Evolutionary conservation across 2,113 vertebrate species (phyloP), one percentile per base, ranked within the genome.

Genomic region (Ramphastos sulfuratus): DNA sequence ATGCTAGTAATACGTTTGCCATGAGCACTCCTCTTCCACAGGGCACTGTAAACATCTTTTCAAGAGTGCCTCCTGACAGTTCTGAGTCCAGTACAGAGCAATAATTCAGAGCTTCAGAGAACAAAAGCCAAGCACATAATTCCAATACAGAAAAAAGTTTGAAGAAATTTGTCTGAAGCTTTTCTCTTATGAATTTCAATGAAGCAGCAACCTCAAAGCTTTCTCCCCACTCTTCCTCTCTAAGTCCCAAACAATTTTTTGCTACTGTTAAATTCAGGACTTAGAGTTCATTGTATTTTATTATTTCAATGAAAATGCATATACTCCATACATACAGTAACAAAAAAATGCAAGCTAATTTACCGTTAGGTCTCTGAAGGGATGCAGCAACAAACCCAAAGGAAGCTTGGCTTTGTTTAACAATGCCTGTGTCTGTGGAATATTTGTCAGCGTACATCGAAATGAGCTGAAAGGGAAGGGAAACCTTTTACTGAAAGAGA

Each of bases 361-460:
- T 98, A 99, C 99, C 97, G 98, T 98, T 74, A 99, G 89, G 96
- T 99, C 99, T 98, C 99, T 98, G 97, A 99, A 99, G 58, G 99
- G 99, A 97, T 99, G 99, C 27, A 99, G 97, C 61, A 99, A 96
- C 79, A 99, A 97, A 69, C 99, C 99, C 94, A 99, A 97, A 15
- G 99, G 99, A 81, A 99, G 99, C 20, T 99, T 98, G 78, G 99
- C 99, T 98, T 99, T 99, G 94, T 98, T 99, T 95, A 99, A 96
- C 84, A 99, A 97, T 67, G 98, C 98, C 96, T 99, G 99, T 18
- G 98, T 99, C 93, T 99, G 99, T 21, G 99, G 99, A 92, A 99
- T 97, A 97, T 98, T 99, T 85, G 98, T 98, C 96, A 99, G 91
- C 10, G 99, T 99, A 78, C 99, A 99, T 56, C 99, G 97, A 97